Percentiles rank a stretch among this genome's conserved stretches.
These are phyloP conservation scores for Pseudomyrmex flavicornis DNA, from an alignment of 1,140 invertebrate species.

Conservation along the genomic window DNA sequence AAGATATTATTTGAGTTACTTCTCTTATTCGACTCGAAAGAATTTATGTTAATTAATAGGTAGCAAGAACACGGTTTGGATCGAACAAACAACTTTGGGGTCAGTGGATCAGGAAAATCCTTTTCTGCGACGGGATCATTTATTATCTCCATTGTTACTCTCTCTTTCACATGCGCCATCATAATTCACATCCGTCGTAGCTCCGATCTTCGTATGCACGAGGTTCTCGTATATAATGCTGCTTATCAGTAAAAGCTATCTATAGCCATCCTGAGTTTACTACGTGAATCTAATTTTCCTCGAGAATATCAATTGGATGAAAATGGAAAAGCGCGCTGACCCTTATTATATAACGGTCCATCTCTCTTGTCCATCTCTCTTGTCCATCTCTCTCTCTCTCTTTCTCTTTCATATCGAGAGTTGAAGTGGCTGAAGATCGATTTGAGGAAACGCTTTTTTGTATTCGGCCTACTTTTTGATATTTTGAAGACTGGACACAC, in stretches of 20 bases:
- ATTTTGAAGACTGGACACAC: too few species aligned
- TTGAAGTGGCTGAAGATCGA: too few species aligned
- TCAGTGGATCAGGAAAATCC: conserved; percentile 4
- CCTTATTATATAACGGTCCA: conserved; percentile 19
- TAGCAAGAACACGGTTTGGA: not conserved
- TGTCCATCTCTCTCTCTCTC: too few species aligned
- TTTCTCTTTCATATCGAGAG: too few species aligned
- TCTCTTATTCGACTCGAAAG: not conserved
- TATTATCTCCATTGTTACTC: conserved; percentile 51
- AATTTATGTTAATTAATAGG: not conserved
- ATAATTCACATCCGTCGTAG: conserved; percentile 52
- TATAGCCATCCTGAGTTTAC: not conserved
- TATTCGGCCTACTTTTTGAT: too few species aligned
- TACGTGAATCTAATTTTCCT: conserved; percentile 33
- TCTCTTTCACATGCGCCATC: conserved; percentile 5
- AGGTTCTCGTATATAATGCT: not conserved
- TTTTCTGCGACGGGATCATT: conserved; percentile 21
- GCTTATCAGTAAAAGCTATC: not conserved
- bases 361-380: not conserved
- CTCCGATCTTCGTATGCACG: conserved; percentile 23
- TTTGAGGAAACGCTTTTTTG: too few species aligned
- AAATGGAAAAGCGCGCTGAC: conserved; percentile 27
- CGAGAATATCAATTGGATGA: conserved; percentile 37
- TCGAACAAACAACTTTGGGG: conserved; percentile 15
- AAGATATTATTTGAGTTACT: not conserved